phyloP scores from a whole-genome alignment of 2,113 vertebrate genomes.

The Labeo catla region DNA sequence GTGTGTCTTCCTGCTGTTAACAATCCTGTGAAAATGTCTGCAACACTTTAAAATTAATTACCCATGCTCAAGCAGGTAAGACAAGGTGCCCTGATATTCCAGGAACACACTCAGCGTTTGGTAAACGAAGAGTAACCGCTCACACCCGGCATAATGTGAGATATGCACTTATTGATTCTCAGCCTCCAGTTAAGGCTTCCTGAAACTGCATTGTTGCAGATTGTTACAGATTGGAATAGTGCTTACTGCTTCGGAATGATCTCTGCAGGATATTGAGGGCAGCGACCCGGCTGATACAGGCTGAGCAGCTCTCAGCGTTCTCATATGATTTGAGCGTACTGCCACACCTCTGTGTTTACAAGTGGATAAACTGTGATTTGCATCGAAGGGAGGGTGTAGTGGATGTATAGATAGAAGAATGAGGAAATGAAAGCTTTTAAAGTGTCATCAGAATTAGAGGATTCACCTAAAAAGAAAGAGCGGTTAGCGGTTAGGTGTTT shows the following conservation, averaged over 20 bases:
- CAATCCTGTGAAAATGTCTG: constrained; percentile 26
- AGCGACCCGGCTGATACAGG: neutral
- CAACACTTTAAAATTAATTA: constrained; percentile 27
- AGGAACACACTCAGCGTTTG: constrained; percentile 37
- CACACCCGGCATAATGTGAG: constrained; percentile 34
- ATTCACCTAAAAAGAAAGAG: neutral
- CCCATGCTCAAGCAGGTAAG: constrained; percentile 44
- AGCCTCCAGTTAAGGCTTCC: constrained; percentile 30
- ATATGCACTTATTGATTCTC: constrained; percentile 40
- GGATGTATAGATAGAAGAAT: neutral
- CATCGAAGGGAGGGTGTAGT: neutral
- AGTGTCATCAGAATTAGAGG: neutral
- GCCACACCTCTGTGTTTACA: neutral
- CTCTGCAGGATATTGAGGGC: constrained; percentile 17
- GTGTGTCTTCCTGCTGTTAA: constrained; percentile 36
- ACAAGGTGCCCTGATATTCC: constrained; percentile 12
- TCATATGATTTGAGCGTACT: neutral
- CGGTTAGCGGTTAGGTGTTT: neutral
- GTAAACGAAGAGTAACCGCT: constrained; percentile 32
- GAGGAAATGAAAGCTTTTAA: neutral
- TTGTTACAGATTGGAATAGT: constrained; percentile 16
- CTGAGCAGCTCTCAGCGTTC: neutral
- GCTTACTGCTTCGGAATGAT: constrained; percentile 9
- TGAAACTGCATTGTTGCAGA: constrained; percentile 38
- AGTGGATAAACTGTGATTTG: neutral